Percentiles rank a stretch among this genome's conserved stretches.
Evolutionary conservation across 2,113 vertebrate species (phyloP).

Genomic region (Myodes glareolus): DNA sequence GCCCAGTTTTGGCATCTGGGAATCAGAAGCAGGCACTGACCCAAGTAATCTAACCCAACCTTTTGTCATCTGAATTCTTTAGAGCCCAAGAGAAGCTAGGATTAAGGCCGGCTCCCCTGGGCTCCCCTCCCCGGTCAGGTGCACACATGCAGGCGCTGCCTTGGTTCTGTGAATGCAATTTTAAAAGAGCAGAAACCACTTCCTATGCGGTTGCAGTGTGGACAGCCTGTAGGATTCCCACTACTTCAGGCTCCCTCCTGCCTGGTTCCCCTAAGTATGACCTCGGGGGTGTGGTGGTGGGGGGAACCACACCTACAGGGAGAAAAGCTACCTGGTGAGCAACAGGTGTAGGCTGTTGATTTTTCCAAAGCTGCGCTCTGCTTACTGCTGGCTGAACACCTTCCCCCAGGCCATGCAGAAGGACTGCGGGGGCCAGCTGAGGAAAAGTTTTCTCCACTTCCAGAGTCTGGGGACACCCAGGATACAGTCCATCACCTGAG

Average conservation of each 20-base stretch:
- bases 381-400: neutral
- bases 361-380: constrained; percentile 14
- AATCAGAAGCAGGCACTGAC: neutral
- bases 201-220: rapidly evolving
- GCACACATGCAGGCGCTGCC: rapidly evolving
- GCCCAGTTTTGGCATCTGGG: constrained; percentile 14
- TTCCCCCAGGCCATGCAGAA: neutral
- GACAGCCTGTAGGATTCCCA: rapidly evolving
- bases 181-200: neutral
- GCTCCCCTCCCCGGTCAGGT: neutral
- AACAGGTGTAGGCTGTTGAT: neutral
- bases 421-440: neutral
- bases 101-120: constrained; percentile 1
- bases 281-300: neutral
- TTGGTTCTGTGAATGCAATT: neutral
- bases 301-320: neutral
- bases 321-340: neutral
- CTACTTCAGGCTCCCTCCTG: neutral
- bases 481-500: neutral
- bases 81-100: neutral
- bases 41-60: neutral
- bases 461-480: too few species aligned
- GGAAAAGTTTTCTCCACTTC: neutral
- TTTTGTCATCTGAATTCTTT: constrained; percentile 1
- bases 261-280: neutral